phyloP scores from a whole-genome alignment of 2,888 invertebrate species.

The Drosophila kokeensis region DNA sequence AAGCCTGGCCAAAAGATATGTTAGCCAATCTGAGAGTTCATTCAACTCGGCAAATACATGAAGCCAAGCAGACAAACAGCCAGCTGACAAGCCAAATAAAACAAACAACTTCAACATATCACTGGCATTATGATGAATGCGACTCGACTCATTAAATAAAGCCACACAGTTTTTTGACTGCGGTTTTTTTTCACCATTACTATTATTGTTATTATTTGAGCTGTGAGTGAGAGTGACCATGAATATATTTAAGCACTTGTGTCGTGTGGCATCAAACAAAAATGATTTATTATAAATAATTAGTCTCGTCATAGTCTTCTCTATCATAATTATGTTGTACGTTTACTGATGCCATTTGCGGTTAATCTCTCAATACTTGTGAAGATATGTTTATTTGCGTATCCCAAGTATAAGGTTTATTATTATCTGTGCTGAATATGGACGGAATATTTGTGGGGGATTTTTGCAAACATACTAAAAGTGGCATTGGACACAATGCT shows the following conservation, averaged over 20 bases:
- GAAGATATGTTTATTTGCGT: conserved; percentile 4
- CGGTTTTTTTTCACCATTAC: conserved; percentile 24
- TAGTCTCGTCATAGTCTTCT: conserved; percentile 28
- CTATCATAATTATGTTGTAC: conserved; percentile 66
- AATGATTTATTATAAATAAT: conserved; percentile 76
- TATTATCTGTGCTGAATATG: conserved; percentile 16
- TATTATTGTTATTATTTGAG: conserved; percentile 20
- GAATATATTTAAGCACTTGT: conserved; percentile 36
- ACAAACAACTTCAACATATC: conserved; percentile 29
- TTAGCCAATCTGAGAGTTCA: conserved; percentile 49
- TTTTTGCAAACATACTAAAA: conserved; percentile 13
- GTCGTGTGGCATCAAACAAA: conserved; percentile 49
- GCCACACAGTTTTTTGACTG: conserved; percentile 27
- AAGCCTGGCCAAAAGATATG: conserved; percentile 14
- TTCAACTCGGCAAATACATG: conserved; percentile 56
- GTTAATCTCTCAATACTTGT: conserved; percentile 21
- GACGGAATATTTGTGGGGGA: background rate
- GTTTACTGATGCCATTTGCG: conserved; percentile 53
- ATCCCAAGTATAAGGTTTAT: conserved; percentile 38
- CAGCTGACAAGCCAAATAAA: conserved; percentile 2
- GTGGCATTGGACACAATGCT: conserved; percentile 27
- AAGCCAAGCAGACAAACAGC: conserved; percentile 45
- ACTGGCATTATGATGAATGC: conserved; percentile 69
- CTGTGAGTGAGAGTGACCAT: conserved; percentile 58
- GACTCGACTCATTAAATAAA: conserved; percentile 70